phyloP scores from a whole-genome alignment of 1,140 invertebrate genomes.

The Megalopta genalis region DNA sequence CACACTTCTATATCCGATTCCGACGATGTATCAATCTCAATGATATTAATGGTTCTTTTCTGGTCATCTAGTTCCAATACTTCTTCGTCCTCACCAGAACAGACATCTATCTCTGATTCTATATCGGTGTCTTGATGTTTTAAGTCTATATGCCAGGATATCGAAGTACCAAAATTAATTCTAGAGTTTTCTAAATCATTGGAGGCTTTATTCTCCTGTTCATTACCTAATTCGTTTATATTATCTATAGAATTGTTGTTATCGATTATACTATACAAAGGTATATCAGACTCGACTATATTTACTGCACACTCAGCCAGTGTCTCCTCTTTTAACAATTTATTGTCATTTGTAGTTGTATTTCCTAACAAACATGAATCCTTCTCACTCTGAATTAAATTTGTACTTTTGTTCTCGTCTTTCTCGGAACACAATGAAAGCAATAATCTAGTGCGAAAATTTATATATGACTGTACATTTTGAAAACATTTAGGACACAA shows the following conservation, averaged over 20 bases:
- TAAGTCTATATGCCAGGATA: constrained; percentile 22
- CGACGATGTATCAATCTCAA: constrained; percentile 61
- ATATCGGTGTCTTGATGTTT: constrained; percentile 61
- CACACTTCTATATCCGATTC: constrained; percentile 68
- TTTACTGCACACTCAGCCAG: constrained; percentile 56
- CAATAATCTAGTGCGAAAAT: constrained; percentile 15
- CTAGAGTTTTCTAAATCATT: constrained; percentile 46
- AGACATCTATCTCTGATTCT: constrained; percentile 70
- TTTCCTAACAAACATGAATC: neutral
- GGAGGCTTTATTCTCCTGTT: constrained; percentile 58
- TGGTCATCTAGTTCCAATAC: constrained; percentile 66
- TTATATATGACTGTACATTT: constrained; percentile 19
- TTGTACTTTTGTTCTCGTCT: neutral
- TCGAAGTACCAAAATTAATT: constrained; percentile 14
- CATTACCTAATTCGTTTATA: constrained; percentile 39
- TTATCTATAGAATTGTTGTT: constrained; percentile 44
- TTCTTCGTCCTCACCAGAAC: constrained; percentile 69
- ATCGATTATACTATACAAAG: constrained; percentile 10
- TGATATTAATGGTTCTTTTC: constrained; percentile 49
- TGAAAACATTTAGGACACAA: constrained; percentile 19
- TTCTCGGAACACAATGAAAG: neutral
- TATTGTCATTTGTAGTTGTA: neutral
- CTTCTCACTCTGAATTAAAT: neutral
- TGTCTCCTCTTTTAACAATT: constrained; percentile 17
- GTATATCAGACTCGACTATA: constrained; percentile 55